Conservation (phyloP, 2,797 vertebrate genomes). For the Ctenochaetus hawaiiensis region DNA sequence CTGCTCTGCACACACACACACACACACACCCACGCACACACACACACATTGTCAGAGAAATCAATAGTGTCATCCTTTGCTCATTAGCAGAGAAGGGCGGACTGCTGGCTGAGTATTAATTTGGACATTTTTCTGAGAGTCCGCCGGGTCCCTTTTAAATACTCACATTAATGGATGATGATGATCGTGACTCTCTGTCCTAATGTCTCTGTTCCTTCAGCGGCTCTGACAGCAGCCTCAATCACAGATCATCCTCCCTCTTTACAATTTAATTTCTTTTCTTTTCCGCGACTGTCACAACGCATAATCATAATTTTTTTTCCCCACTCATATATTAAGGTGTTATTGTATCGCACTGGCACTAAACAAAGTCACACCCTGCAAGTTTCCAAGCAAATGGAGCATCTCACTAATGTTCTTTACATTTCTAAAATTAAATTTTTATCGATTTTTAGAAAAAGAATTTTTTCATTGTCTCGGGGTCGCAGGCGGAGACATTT, state of each 20-base stretch:
- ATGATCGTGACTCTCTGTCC: constrained; percentile 53
- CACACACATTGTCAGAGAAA: constrained; percentile 26
- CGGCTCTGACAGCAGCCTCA: constrained; percentile 41
- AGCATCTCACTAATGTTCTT: background rate
- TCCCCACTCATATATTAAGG: background rate
- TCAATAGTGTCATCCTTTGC: constrained; percentile 61
- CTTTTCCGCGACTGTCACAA: constrained; percentile 9
- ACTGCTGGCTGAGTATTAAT: constrained; percentile 64
- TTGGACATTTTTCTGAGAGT: constrained; percentile 48
- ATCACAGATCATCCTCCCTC: constrained; percentile 26
- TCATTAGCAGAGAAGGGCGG: constrained; percentile 61
- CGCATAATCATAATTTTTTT: constrained; percentile 5
- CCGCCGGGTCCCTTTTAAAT: constrained; percentile 58
- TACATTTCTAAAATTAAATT: background rate
- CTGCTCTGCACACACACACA: background rate
- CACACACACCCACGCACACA: constrained; percentile 10
- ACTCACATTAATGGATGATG: constrained; percentile 67
- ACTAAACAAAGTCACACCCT: background rate
- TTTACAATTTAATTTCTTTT: constrained; percentile 20
- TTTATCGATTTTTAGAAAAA: background rate
- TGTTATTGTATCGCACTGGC: background rate
- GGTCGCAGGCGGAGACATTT: background rate
- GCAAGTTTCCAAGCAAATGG: background rate
- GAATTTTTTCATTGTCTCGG: background rate
- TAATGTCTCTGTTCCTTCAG: constrained; percentile 32